phyloP scores from a whole-genome alignment of 2,888 invertebrate species.

The Polietes domitor region DNA sequence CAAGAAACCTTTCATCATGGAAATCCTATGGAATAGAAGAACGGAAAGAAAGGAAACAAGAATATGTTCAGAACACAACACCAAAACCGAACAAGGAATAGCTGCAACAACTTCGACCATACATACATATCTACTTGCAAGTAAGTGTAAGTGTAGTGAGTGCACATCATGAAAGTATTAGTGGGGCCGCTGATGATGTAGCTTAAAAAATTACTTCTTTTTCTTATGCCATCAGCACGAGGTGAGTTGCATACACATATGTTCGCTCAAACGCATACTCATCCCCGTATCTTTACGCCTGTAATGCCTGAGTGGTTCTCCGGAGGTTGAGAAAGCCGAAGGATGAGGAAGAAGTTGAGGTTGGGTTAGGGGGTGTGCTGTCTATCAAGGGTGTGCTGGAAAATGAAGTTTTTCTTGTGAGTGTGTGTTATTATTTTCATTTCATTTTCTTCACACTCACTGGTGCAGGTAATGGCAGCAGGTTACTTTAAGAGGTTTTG shows the following conservation, averaged over 20 bases:
- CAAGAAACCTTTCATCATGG: background rate
- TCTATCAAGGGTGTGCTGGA: constrained; percentile 38
- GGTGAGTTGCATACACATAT: constrained; percentile 61
- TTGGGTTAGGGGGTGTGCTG: too few relatives aligned
- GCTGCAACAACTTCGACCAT: background rate
- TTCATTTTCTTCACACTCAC: constrained; percentile 40
- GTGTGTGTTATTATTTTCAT: constrained; percentile 1
- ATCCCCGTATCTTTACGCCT: background rate
- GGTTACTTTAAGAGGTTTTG: constrained; percentile 49
- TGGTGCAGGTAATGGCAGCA: constrained; percentile 67
- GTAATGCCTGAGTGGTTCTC: constrained; percentile 24
- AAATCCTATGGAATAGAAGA: background rate
- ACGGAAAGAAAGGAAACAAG: background rate
- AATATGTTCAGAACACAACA: background rate
- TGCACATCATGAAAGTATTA: too few relatives aligned
- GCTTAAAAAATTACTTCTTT: constrained; percentile 16
- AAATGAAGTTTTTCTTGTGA: constrained; percentile 48
- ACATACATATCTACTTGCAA: background rate
- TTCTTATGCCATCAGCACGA: constrained; percentile 24
- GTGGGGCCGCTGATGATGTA: background rate
- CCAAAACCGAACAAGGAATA: background rate
- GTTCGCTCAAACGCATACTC: constrained; percentile 10
- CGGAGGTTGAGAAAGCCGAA: constrained; percentile 43
- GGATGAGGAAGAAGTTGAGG: constrained; percentile 19
- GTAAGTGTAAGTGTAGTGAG: background rate